Evolutionary conservation across 2,113 vertebrate species (phyloP).

Genomic region (Albula goreensis): DNA sequence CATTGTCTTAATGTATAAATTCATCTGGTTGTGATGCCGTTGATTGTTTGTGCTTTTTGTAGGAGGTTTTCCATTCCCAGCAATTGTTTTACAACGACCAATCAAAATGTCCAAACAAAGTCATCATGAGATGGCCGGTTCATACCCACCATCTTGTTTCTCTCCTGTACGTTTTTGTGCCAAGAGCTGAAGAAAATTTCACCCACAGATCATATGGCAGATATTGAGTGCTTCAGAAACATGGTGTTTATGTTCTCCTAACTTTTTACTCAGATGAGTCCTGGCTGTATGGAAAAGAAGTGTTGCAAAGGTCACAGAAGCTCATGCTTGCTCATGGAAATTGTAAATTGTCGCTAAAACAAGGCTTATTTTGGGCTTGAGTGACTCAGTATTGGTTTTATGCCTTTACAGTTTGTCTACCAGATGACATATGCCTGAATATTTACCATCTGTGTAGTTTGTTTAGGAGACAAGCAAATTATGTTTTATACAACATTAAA

Average conservation of each 20-base stretch:
- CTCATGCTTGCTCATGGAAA: neutral
- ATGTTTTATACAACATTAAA: too few relatives aligned
- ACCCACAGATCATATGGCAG: neutral
- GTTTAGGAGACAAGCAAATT: neutral
- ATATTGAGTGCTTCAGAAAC: neutral
- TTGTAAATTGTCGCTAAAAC: neutral
- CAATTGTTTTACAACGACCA: constrained; percentile 1
- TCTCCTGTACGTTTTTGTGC: neutral
- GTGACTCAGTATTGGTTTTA: neutral
- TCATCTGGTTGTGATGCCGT: neutral
- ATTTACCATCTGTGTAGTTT: neutral
- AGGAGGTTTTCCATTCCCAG: neutral
- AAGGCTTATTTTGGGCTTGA: neutral
- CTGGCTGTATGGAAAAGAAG: neutral
- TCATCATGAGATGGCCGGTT: neutral
- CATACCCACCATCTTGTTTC: neutral
- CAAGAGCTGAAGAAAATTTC: neutral
- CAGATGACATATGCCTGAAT: neutral
- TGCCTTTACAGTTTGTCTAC: neutral
- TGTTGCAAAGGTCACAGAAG: neutral
- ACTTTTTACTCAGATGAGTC: neutral
- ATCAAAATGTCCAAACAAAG: neutral
- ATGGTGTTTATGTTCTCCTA: neutral
- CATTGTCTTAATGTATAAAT: neutral
- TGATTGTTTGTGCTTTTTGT: constrained; percentile 1